Percentiles rank a stretch among this genome's conserved stretches.
These are phyloP conservation scores for Leptura quadrifasciata DNA, from an alignment of 2,888 invertebrate genomes.

Conservation along the genomic window DNA sequence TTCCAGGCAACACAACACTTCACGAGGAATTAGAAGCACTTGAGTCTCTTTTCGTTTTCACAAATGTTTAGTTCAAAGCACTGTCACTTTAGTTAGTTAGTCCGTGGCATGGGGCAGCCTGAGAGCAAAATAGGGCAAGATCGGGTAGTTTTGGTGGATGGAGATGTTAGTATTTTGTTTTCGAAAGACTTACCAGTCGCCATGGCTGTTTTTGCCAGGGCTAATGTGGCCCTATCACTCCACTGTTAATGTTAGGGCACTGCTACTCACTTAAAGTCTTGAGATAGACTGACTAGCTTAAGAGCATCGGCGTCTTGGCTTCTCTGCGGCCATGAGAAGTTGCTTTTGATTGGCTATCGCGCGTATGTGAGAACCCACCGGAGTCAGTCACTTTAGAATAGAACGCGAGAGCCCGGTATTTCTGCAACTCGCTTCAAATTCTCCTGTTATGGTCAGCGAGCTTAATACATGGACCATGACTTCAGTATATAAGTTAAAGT, in stretches of 20 bases:
- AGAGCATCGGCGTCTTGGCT: slow-evolving; percentile 65
- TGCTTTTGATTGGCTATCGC: slow-evolving; percentile 60
- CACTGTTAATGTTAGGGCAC: slow-evolving; percentile 64
- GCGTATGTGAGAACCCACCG: slow-evolving; percentile 61
- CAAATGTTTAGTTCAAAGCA: slow-evolving; percentile 45
- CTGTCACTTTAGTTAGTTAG: slow-evolving; percentile 49
- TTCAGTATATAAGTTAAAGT: slow-evolving; percentile 47
- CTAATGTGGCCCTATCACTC: slow-evolving; percentile 65
- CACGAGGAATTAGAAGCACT: slow-evolving; percentile 43
- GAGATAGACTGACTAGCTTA: slow-evolving; percentile 65
- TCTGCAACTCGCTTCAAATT: slow-evolving; percentile 51
- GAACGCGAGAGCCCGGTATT: slow-evolving; percentile 46
- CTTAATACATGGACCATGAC: slow-evolving; percentile 57
- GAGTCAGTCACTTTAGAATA: slow-evolving; percentile 45
- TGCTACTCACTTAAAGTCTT: slow-evolving; percentile 68
- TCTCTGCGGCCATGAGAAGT: slow-evolving; percentile 63
- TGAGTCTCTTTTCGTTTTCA: slow-evolving; percentile 40
- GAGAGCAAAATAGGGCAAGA: slow-evolving; percentile 35
- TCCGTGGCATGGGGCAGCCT: slow-evolving; percentile 25
- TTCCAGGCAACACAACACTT: slow-evolving; percentile 30
- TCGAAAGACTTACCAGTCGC: slow-evolving; percentile 65
- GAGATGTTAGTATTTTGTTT: slow-evolving; percentile 44
- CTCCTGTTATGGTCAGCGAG: slow-evolving; percentile 55
- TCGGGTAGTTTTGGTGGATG: slow-evolving; percentile 30
- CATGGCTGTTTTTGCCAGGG: slow-evolving; percentile 67